phyloP scores from a whole-genome alignment of 2,113 vertebrate species.

The Chlorocebus sabaeus region DNA sequence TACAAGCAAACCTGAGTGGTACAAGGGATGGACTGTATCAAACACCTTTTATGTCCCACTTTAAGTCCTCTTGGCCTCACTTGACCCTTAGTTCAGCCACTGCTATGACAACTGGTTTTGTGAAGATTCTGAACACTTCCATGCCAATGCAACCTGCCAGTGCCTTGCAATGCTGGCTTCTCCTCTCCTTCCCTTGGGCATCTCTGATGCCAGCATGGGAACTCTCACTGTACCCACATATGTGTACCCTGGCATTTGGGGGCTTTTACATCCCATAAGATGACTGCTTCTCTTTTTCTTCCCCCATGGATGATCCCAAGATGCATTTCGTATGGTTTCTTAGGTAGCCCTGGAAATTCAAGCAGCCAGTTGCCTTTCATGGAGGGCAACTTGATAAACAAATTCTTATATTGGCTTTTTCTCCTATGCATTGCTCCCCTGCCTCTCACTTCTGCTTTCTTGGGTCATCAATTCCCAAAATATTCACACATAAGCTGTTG shows the following conservation, averaged over 20 bases:
- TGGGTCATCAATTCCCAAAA: neutral
- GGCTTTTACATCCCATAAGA: neutral
- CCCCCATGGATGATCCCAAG: neutral
- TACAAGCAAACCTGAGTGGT: neutral
- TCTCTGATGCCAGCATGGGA: neutral
- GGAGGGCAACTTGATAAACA: neutral
- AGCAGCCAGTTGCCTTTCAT: neutral
- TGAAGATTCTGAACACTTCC: neutral
- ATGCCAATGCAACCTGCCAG: neutral
- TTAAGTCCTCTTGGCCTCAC: neutral
- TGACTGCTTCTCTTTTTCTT: neutral
- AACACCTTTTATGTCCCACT: neutral
- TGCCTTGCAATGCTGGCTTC: neutral
- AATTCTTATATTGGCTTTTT: neutral
- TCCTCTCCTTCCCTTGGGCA: neutral
- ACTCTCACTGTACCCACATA: neutral
- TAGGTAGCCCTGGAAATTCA: neutral
- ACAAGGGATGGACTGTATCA: no score
- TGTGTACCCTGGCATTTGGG: neutral
- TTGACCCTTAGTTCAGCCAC: neutral
- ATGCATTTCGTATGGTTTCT: neutral
- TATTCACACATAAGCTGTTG: neutral
- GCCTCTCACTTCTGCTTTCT: neutral
- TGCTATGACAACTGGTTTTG: neutral
- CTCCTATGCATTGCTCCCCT: neutral